These are phyloP conservation scores for Drosophila saltans DNA, from an alignment of 1,140 invertebrate species.

Conservation along the genomic window DNA sequence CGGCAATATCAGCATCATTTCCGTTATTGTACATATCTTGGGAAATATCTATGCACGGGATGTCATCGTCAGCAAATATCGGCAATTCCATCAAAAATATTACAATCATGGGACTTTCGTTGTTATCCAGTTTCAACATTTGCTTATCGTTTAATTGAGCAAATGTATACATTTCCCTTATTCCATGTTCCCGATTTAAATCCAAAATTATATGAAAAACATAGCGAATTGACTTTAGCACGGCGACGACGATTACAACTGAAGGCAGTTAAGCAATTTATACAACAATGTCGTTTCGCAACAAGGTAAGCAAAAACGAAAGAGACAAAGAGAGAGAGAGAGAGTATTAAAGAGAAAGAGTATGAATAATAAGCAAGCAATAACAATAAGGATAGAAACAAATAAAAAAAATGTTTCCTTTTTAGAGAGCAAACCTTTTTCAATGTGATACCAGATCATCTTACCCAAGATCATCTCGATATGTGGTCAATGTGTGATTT, in stretches of 20 bases:
- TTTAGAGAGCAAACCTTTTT: slow-evolving; percentile 86
- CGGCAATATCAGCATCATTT: slow-evolving; percentile 88
- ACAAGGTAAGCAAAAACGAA: slow-evolving; percentile 84
- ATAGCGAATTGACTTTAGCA: slow-evolving; percentile 86
- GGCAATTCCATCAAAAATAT: slow-evolving; percentile 90
- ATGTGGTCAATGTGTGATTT: slow-evolving; percentile 91
- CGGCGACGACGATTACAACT: slow-evolving; percentile 87
- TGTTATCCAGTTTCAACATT: slow-evolving; percentile 92
- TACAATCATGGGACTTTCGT: slow-evolving; percentile 86
- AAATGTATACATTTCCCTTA: slow-evolving; percentile 91
- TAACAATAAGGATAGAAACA: not conserved
- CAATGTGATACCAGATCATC: slow-evolving; percentile 85
- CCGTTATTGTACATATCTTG: slow-evolving; percentile 93
- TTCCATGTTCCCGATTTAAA: slow-evolving; percentile 91
- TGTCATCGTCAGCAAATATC: slow-evolving; percentile 92
- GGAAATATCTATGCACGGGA: slow-evolving; percentile 94
- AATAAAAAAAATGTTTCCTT: slow-evolving; percentile 16
- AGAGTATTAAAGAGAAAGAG: too few relatives aligned
- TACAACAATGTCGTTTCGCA: slow-evolving; percentile 87
- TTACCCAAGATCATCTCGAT: slow-evolving; percentile 88
- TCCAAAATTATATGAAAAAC: slow-evolving; percentile 87
- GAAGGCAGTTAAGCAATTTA: slow-evolving; percentile 88
- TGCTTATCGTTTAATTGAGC: slow-evolving; percentile 89
- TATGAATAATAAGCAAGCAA: too few relatives aligned
- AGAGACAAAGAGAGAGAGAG: not conserved